A percentile compares a stretch with the other conserved stretches of the same genome.
These are phyloP conservation scores for Mya arenaria DNA, from an alignment of 1,140 invertebrate species.

Conservation along the genomic window DNA sequence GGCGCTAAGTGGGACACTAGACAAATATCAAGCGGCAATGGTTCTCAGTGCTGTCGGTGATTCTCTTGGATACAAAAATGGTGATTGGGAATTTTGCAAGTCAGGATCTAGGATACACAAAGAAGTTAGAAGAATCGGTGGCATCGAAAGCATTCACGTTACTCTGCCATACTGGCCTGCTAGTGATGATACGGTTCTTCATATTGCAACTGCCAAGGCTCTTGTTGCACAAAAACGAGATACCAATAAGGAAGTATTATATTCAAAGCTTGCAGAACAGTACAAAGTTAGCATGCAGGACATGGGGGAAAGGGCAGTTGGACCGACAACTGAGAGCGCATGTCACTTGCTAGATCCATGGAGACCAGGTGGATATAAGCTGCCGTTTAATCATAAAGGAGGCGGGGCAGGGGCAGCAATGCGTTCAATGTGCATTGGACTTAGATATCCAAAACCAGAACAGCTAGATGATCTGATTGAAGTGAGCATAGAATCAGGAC, in stretches of 20 bases:
- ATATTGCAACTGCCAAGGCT: slow-evolving; percentile 65
- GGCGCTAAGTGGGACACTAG: too few species aligned
- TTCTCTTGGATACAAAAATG: slow-evolving; percentile 74
- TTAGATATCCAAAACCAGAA: slow-evolving; percentile 70
- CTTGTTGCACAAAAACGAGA: slow-evolving; percentile 42
- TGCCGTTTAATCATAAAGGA: slow-evolving; percentile 59
- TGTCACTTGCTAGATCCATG: background rate
- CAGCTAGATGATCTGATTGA: slow-evolving; percentile 75
- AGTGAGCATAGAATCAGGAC: slow-evolving; percentile 76
- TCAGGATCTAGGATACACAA: slow-evolving; percentile 67
- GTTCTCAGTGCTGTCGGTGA: slow-evolving; percentile 76
- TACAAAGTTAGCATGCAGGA: slow-evolving; percentile 74
- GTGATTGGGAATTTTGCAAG: slow-evolving; percentile 74
- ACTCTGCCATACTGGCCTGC: slow-evolving; percentile 59
- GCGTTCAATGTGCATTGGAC: slow-evolving; percentile 80
- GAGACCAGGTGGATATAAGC: background rate
- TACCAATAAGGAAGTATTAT: slow-evolving; percentile 59
- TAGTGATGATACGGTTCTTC: slow-evolving; percentile 70
- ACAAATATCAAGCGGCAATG: slow-evolving; percentile 69
- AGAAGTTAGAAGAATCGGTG: slow-evolving; percentile 68
- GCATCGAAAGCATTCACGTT: slow-evolving; percentile 61
- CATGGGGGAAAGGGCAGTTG: slow-evolving; percentile 68
- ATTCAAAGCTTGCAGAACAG: slow-evolving; percentile 54
- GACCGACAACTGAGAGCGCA: slow-evolving; percentile 1
- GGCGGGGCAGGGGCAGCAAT: slow-evolving; percentile 80